phyloP scores from a whole-genome alignment of 1,140 invertebrate genomes.

The Mycetomoellerius zeteki region DNA sequence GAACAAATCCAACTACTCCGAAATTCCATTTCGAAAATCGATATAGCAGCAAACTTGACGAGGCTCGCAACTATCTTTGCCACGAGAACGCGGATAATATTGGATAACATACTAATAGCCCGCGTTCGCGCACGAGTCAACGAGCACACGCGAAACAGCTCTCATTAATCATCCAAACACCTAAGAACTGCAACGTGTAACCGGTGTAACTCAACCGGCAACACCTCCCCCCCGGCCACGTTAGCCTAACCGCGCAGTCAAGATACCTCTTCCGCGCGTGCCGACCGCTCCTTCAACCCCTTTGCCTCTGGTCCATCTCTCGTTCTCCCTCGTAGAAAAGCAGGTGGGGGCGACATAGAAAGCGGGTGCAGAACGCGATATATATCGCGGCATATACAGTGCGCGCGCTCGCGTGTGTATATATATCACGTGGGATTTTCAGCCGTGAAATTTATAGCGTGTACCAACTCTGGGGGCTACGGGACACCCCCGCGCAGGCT shows the following conservation, averaged over 20 bases:
- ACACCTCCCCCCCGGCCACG: constrained; percentile 19
- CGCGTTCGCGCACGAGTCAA: constrained; percentile 27
- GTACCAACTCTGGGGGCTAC: constrained; percentile 68
- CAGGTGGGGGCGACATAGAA: neutral
- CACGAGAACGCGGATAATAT: constrained; percentile 30
- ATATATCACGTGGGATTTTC: constrained; percentile 77
- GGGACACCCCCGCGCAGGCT: constrained; percentile 55
- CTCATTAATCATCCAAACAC: constrained; percentile 60
- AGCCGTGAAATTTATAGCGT: constrained; percentile 75
- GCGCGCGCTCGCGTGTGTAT: constrained; percentile 60
- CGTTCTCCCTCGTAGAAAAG: neutral
- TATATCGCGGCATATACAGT: constrained; percentile 43
- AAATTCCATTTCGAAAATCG: constrained; percentile 50
- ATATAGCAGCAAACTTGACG: constrained; percentile 37
- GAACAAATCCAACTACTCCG: constrained; percentile 28
- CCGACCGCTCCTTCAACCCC: constrained; percentile 15
- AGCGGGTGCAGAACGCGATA: constrained; percentile 23
- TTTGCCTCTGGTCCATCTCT: constrained; percentile 40
- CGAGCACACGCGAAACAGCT: constrained; percentile 38
- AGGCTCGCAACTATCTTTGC: constrained; percentile 1
- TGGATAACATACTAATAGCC: constrained; percentile 40
- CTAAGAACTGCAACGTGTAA: constrained; percentile 65
- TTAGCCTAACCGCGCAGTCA: constrained; percentile 51
- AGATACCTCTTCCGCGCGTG: constrained; percentile 49
- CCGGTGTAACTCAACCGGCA: constrained; percentile 54